These are phyloP conservation scores for Jaculus jaculus DNA, from an alignment of 2,113 vertebrate genomes.

Conservation along the genomic window DNA sequence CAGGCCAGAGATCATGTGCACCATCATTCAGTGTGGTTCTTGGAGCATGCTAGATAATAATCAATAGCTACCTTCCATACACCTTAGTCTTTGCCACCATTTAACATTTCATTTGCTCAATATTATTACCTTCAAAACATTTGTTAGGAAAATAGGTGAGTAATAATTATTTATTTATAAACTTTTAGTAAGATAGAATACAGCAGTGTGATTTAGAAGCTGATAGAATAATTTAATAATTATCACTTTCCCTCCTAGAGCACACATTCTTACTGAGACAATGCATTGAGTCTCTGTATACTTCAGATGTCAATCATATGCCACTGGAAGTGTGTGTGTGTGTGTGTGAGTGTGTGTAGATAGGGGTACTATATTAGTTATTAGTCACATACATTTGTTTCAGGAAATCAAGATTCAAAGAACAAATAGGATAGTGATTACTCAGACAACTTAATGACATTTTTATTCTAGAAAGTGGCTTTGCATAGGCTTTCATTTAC, in stretches of 20 bases:
- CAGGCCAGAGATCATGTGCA: not conserved
- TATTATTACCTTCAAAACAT: conserved; percentile 46
- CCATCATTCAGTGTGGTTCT: not conserved
- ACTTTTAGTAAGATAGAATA: conserved; percentile 9
- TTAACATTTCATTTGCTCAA: conserved; percentile 47
- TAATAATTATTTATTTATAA: conserved; percentile 4
- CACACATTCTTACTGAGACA: not conserved
- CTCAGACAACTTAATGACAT: not conserved
- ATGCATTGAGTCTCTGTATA: not conserved
- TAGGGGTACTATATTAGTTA: not conserved
- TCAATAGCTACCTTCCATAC: not conserved
- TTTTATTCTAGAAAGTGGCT: not conserved
- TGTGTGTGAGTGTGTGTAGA: not conserved
- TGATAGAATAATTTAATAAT: conserved; percentile 49
- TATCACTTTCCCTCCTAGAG: not conserved
- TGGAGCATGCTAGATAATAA: not conserved
- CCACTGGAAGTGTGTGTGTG: not conserved
- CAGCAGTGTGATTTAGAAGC: not conserved
- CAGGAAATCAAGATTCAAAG: not conserved
- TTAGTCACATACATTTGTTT: not conserved
- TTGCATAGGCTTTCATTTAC: not conserved
- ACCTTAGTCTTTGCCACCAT: not conserved
- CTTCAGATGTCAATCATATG: not conserved
- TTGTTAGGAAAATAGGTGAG: not conserved
- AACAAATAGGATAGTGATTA: not conserved